Conservation (phyloP, 64 coral and sea anemone species). For the Stichodactyla helianthus region DNA sequence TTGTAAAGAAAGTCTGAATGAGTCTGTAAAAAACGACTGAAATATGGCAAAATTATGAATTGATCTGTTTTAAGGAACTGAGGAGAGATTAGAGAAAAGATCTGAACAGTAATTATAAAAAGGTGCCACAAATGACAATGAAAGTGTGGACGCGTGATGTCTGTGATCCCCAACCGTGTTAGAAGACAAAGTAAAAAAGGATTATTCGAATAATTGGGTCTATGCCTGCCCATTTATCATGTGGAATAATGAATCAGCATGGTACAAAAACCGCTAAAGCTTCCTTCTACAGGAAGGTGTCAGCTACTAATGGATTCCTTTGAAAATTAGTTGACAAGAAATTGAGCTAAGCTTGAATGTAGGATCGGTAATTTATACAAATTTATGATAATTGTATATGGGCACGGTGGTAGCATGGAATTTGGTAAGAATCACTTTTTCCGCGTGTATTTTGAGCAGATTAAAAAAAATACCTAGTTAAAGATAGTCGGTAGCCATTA, state of each 20-base stretch:
- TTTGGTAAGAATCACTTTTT: too few relatives aligned
- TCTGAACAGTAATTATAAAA: neutral
- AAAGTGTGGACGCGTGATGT: neutral
- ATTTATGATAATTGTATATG: neutral
- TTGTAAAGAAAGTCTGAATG: neutral
- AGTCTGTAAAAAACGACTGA: neutral
- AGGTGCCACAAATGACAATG: neutral
- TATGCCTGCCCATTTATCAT: conserved; percentile 7
- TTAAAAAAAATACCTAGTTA: too few relatives aligned
- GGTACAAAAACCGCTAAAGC: neutral
- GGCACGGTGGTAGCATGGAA: too few relatives aligned
- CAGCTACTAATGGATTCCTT: conserved; percentile 7
- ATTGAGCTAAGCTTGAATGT: neutral
- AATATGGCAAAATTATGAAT: neutral
- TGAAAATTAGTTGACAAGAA: neutral
- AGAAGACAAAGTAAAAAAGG: neutral
- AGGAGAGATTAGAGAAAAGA: neutral
- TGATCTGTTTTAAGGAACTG: neutral
- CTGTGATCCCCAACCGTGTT: neutral
- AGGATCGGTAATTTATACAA: neutral
- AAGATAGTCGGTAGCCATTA: too few relatives aligned
- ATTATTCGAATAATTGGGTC: neutral
- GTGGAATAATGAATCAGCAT: neutral
- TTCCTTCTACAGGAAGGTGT: conserved; percentile 12
- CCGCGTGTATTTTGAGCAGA: too few relatives aligned